These are phyloP conservation scores for Ephestia elutella DNA, from an alignment of 1,140 invertebrate genomes.

Conservation along the genomic window DNA sequence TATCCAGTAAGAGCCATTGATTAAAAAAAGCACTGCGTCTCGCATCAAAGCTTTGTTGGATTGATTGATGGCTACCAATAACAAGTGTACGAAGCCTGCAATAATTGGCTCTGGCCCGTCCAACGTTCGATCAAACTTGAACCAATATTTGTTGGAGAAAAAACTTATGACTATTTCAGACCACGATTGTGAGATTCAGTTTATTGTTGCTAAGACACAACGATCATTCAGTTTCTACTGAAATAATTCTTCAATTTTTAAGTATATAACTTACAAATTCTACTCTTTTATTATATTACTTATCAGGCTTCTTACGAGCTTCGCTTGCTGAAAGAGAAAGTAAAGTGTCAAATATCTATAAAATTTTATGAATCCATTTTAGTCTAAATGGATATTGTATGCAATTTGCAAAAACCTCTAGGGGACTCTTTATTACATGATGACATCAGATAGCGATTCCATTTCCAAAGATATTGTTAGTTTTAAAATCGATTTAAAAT, in stretches of 20 bases:
- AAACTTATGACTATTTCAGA: no score
- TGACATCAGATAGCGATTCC: neutral
- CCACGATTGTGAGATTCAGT: no score
- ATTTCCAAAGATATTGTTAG: neutral
- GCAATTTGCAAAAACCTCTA: neutral
- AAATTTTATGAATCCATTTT: neutral
- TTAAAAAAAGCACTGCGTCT: neutral
- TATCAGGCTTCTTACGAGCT: no score
- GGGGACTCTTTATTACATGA: neutral
- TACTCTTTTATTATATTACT: no score
- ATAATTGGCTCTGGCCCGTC: neutral
- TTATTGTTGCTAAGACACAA: no score
- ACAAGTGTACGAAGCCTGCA: neutral
- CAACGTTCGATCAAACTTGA: neutral
- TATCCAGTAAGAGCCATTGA: neutral
- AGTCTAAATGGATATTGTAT: neutral
- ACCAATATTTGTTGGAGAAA: no score
- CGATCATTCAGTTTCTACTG: no score
- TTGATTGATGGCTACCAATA: slow-evolving; percentile 3
- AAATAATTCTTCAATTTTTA: no score
- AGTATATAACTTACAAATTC: no score
- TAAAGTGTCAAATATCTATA: neutral
- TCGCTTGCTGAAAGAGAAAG: neutral
- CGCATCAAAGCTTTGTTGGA: neutral
- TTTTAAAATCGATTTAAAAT: no score